These are phyloP conservation scores for Drosophila tripunctata DNA, from an alignment of 2,888 invertebrate species.

Conservation along the genomic window DNA sequence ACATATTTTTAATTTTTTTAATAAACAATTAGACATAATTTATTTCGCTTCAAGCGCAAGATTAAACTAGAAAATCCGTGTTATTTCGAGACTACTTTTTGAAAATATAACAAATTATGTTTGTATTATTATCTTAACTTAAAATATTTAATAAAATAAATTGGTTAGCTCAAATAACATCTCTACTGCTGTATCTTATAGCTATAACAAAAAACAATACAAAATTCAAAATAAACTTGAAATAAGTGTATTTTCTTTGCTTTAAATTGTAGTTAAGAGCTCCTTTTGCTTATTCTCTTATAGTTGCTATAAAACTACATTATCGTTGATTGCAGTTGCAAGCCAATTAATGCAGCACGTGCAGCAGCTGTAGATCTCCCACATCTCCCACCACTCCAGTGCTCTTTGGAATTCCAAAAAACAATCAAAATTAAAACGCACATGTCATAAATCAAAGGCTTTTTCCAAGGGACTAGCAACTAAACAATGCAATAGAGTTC, in stretches of 20 bases:
- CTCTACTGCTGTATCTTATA: too few relatives aligned
- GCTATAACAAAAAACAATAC: too few relatives aligned
- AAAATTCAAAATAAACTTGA: too few relatives aligned
- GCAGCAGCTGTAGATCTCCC: conserved; percentile 5
- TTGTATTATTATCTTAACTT: too few relatives aligned
- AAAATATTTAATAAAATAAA: too few relatives aligned
- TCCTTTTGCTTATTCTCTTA: background rate
- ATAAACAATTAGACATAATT: too few relatives aligned
- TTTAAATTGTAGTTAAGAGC: background rate
- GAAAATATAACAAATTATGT: too few relatives aligned
- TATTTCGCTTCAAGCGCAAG: too few relatives aligned
- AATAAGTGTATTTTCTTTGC: background rate
- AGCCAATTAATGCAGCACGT: conserved; percentile 54
- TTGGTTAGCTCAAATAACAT: too few relatives aligned
- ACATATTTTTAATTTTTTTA: too few relatives aligned
- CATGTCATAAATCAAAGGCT: conserved; percentile 75
- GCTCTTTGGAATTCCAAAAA: conserved; percentile 32
- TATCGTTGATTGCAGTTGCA: conserved; percentile 43
- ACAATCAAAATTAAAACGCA: conserved; percentile 72
- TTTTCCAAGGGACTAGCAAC: conserved; percentile 53
- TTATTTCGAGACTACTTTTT: too few relatives aligned
- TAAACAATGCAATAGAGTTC: conserved; percentile 67
- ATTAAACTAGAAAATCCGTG: too few relatives aligned
- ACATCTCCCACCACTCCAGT: background rate
- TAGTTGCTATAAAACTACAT: background rate